Evolutionary conservation across 1,140 invertebrate genomes (phyloP).

Genomic region (Amyelois transitella): DNA sequence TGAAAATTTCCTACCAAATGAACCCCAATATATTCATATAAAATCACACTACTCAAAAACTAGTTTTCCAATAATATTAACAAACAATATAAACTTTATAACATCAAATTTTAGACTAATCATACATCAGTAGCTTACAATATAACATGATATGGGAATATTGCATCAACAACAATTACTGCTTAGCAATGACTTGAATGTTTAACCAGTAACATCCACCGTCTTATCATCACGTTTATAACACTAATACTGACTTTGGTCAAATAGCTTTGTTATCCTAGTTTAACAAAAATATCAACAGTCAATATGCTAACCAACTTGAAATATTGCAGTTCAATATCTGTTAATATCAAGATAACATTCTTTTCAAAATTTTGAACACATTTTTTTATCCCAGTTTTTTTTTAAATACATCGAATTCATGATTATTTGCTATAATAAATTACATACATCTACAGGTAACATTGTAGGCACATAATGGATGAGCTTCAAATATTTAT

Average conservation of each 20-base stretch:
- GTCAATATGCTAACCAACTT: constrained; percentile 64
- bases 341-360: constrained; percentile 55
- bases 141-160: constrained; percentile 59
- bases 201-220: constrained; percentile 46
- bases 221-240: constrained; percentile 50
- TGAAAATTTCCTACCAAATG: constrained; percentile 72
- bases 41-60: constrained; percentile 69
- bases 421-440: constrained; percentile 3
- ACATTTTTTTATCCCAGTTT: constrained; percentile 56
- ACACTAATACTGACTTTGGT: constrained; percentile 75
- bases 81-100: constrained; percentile 63
- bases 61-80: constrained; percentile 69
- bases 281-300: constrained; percentile 71
- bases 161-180: constrained; percentile 39
- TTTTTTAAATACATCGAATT: constrained; percentile 10
- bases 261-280: constrained; percentile 74
- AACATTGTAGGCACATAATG: constrained; percentile 72
- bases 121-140: constrained; percentile 51
- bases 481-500: constrained; percentile 53
- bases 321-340: constrained; percentile 66
- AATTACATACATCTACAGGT: constrained; percentile 67
- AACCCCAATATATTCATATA: constrained; percentile 74
- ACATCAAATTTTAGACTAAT: constrained; percentile 44
- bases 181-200: constrained; percentile 49
- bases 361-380: constrained; percentile 59